phyloP scores from a whole-genome alignment of 2,888 invertebrate genomes.

The Amphipoea oculea region DNA sequence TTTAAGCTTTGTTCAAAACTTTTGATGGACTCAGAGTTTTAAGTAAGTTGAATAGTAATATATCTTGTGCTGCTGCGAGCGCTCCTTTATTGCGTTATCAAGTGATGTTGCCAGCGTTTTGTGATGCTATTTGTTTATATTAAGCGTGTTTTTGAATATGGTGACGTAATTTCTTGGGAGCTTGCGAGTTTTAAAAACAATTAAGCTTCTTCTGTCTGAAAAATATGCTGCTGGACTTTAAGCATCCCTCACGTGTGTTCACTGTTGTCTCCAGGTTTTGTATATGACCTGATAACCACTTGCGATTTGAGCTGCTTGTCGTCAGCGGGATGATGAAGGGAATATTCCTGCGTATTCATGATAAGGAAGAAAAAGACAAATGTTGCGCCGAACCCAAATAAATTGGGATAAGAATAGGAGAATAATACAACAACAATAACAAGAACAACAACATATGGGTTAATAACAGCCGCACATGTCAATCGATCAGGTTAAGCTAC shows the following conservation, averaged over 20 bases:
- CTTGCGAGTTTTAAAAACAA: constrained; percentile 14
- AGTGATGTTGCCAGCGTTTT: constrained; percentile 74
- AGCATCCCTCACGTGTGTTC: background rate
- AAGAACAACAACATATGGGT: too few relatives aligned
- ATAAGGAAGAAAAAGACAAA: background rate
- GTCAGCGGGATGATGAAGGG: background rate
- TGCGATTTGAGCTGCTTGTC: background rate
- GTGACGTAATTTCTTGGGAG: constrained; percentile 27
- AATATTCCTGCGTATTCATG: background rate
- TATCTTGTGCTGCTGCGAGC: constrained; percentile 82
- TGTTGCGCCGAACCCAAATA: background rate
- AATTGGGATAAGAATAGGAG: background rate
- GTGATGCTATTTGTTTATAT: constrained; percentile 63
- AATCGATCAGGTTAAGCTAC: too few relatives aligned
- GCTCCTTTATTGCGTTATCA: constrained; percentile 79
- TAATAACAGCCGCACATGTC: too few relatives aligned
- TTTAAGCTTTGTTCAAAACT: constrained; percentile 89
- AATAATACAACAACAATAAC: too few relatives aligned
- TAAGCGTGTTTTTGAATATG: constrained; percentile 31
- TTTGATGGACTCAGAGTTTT: constrained; percentile 90
- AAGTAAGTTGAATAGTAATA: constrained; percentile 90
- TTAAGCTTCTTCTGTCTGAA: background rate
- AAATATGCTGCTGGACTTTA: background rate
- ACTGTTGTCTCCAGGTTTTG: background rate
- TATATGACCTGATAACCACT: background rate